Base-by-base conservation (phyloP, 1,140 invertebrate genomes). In the Centruroides vittatus region DNA sequence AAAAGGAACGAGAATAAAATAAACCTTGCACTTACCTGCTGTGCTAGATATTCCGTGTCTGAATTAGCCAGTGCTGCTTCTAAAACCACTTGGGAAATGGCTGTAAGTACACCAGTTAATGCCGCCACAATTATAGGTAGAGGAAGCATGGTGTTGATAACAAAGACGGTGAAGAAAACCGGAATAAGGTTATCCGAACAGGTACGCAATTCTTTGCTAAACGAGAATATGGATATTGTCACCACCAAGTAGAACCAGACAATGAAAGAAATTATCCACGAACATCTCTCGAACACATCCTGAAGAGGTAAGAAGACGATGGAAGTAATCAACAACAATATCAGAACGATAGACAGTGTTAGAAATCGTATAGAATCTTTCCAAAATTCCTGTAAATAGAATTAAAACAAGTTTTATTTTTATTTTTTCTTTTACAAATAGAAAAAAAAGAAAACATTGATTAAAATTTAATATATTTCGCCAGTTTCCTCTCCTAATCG, bases 81-180 rank as follows among this genome's bases (percentile, higher is more conserved):
- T 11, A 72, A 50, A 1, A 68, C 53, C n/a, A 72, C 60, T 54
- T 73, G 71, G 11, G 66, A 55, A 13, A 67, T 23, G 7, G 60
- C 66, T 0, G 71, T 65, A 9, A 68, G 34, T 9, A 68, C 50
- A 35, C 69, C 71, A 0, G 70, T 61, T 7, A 67, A 52, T 35
- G 70, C 57, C 12, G 71, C 68, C 1, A 66, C 58, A 7, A 61
- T 52, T 46, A 64, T 34, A 3, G 70, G 67, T 47, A 72, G 61
- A 35, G 71, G 68, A 50, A 72, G 62, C 68, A 72, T 70, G 7
- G 71, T 71, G 47, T 73, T 67, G 9, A 67, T 68, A 12, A 68
- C 65, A 55, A 73, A 71, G n/a, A 73, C 67, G 5, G 69, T 65
- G 51, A 71, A 68, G 55, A 72, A 72, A 4, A 71, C 65, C 8